phyloP scores from a whole-genome alignment of 23 tunicate species.

The Styela plicata region DNA sequence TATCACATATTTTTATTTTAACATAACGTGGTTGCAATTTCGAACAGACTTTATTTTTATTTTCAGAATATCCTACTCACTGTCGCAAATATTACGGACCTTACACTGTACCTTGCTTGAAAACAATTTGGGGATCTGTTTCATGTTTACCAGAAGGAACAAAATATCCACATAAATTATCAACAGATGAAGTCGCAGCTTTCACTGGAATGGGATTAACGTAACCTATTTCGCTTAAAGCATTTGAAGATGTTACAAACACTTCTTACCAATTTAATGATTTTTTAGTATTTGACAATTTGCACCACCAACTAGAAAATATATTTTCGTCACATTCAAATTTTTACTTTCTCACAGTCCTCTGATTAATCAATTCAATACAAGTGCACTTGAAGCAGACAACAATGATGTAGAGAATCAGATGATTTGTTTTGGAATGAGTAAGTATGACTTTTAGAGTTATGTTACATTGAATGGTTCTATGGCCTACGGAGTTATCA shows the following conservation, averaged over 20 bases:
- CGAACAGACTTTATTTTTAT: neutral
- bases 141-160: slow-evolving; percentile 26
- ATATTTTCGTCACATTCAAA: no score
- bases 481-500: no score
- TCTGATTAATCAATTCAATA: neutral
- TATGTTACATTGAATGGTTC: no score
- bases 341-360: neutral
- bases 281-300: no score
- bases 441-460: no score
- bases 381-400: slow-evolving; percentile 3
- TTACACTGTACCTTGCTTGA: slow-evolving; percentile 16
- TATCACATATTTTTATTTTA: no score
- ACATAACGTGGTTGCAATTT: no score
- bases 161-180: slow-evolving; percentile 15
- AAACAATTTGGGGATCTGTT: slow-evolving; percentile 24
- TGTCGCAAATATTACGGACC: slow-evolving; percentile 25
- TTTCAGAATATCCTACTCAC: slow-evolving; percentile 7
- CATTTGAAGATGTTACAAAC: no score
- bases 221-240: no score
- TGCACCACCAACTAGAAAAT: no score
- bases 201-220: slow-evolving; percentile 14
- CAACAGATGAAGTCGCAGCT: neutral
- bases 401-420: slow-evolving; percentile 5
- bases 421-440: slow-evolving; percentile 30
- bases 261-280: no score